Conservation (phyloP, 2,888 invertebrate genomes). For the Athalia rosae region DNA sequence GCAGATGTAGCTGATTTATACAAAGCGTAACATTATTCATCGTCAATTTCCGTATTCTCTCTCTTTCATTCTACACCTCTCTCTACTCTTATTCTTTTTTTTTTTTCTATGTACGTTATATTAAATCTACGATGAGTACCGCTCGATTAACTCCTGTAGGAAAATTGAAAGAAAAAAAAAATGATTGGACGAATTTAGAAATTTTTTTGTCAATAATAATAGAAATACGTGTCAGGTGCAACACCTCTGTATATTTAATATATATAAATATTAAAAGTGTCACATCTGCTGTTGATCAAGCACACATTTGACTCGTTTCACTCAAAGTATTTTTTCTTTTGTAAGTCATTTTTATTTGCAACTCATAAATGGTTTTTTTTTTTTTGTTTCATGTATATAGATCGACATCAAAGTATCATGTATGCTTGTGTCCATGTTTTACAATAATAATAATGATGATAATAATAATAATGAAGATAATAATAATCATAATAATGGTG, state of each 20-base stretch:
- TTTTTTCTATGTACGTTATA: not conserved
- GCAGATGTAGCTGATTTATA: slow-evolving; percentile 52
- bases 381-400: slow-evolving; percentile 47
- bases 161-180: too few species aligned
- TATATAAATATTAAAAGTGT: not conserved
- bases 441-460: slow-evolving; percentile 27
- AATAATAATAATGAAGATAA: slow-evolving; percentile 38
- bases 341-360: slow-evolving; percentile 50
- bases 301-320: slow-evolving; percentile 47
- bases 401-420: slow-evolving; percentile 55
- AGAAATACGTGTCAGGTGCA: not conserved
- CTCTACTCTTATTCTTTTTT: not conserved
- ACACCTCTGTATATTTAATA: too few species aligned
- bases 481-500: slow-evolving; percentile 18
- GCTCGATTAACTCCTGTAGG: too few species aligned
- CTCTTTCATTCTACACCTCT: too few species aligned
- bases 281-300: slow-evolving; percentile 35
- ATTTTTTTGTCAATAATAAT: not conserved
- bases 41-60: too few species aligned
- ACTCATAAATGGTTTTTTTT: slow-evolving; percentile 46
- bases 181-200: too few species aligned
- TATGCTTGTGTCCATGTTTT: slow-evolving; percentile 48
- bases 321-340: slow-evolving; percentile 54
- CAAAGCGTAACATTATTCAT: not conserved
- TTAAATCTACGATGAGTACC: too few species aligned